Conservation (phyloP, 2,888 invertebrate genomes). For the Hydriomena furcata region DNA sequence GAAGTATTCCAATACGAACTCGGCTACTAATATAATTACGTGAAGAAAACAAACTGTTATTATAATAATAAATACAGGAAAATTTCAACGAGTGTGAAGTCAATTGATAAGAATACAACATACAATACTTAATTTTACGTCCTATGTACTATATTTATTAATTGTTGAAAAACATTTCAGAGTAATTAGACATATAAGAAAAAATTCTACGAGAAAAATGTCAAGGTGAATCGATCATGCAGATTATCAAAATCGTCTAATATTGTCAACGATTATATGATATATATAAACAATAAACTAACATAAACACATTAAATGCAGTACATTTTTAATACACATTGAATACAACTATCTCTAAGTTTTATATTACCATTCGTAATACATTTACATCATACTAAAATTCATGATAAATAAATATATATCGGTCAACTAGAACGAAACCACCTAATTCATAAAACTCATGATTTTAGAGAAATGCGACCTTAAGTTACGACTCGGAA, state of each 20-base stretch:
- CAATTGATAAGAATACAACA: neutral
- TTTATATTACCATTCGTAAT: conserved; percentile 55
- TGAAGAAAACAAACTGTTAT: neutral
- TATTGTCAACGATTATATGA: conserved; percentile 44
- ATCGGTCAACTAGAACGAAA: no score
- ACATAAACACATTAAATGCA: conserved; percentile 74
- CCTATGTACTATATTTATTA: neutral
- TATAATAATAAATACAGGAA: neutral
- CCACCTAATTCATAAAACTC: no score
- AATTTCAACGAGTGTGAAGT: neutral
- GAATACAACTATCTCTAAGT: conserved; percentile 58
- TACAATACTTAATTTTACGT: conserved; percentile 5
- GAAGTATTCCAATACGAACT: neutral
- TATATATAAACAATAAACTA: conserved; percentile 44
- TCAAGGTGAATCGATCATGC: conserved; percentile 19
- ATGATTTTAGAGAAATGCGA: no score
- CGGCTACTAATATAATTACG: neutral
- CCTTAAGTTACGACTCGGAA: no score
- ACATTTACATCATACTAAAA: conserved; percentile 62
- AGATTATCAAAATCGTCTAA: conserved; percentile 30
- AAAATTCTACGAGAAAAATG: conserved; percentile 7
- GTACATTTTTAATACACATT: conserved; percentile 50
- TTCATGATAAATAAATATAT: conserved; percentile 62
- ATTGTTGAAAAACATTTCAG: conserved; percentile 6
- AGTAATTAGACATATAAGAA: conserved; percentile 2